Evolutionary conservation across 2,888 invertebrate genomes (phyloP).

Genomic region (Trachelus troglodyta): DNA sequence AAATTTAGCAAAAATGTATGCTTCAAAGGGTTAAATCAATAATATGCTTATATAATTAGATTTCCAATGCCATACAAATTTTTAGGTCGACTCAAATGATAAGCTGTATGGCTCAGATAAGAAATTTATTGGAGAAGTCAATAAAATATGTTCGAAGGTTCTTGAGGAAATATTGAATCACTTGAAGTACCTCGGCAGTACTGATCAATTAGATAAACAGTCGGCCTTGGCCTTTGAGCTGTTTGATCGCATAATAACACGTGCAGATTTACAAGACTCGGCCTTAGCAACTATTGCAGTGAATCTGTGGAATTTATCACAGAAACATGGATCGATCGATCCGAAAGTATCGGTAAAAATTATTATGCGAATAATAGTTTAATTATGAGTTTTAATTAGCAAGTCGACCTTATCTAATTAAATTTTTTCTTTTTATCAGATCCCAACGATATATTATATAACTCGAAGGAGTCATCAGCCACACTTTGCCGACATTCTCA

Average conservation of each 20-base stretch:
- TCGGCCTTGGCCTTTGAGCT: conserved; percentile 80
- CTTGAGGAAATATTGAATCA: conserved; percentile 82
- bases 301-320: conserved; percentile 85
- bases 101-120: conserved; percentile 89
- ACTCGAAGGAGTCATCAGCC: conserved; percentile 48
- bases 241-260: conserved; percentile 75
- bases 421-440: conserved; percentile 41
- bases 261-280: conserved; percentile 74
- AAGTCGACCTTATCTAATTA: background rate
- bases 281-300: conserved; percentile 76
- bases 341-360: conserved; percentile 67
- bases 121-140: conserved; percentile 85
- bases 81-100: conserved; percentile 91
- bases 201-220: conserved; percentile 76
- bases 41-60: background rate
- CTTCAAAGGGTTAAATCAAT: background rate
- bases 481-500: conserved; percentile 52
- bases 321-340: conserved; percentile 74
- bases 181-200: conserved; percentile 74
- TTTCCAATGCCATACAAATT: conserved; percentile 1
- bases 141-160: conserved; percentile 80
- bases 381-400: background rate
- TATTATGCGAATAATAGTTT: background rate
- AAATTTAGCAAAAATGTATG: too few species aligned
- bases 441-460: conserved; percentile 56